Evolutionary conservation across 2,113 vertebrate species (phyloP), one percentile per base, ranked within the genome.

Genomic region (Saccopteryx bilineata): DNA sequence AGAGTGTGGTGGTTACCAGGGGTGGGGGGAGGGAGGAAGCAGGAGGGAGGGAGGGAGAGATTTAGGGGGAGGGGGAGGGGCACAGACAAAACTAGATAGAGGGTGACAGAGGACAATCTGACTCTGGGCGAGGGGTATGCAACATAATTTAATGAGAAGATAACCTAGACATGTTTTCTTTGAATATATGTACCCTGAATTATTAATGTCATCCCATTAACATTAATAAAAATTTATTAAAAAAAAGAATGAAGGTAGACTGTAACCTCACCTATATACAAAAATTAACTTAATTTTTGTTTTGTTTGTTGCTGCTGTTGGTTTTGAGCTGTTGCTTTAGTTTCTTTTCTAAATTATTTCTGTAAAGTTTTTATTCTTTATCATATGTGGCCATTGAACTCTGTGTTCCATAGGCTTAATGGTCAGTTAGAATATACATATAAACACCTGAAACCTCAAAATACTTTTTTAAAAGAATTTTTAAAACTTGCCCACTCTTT

Each of bases 331-430:
- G 12, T 86, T 86, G 14, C 79, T 91, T 96, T 90, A 85, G 26
- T 74, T 69, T 17, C 19, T 91, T 74, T 91, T 72, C 26, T 80
- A 88, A 94, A 72, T 21, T 23, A 72, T 87, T 87, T 86, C 92
- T 63, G 24, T 84, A 21, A 60, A 83, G 50, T 71, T 82, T 94
- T 56, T 92, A 33, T 48, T 87, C 24, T 72, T 87, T 90, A 46
- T 76, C 48, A 58, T 75, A 78, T 56, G 21, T 94, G 76, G 56
- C 17, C 56, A 83, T 50, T 33, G 46, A 93, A 71, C 9, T n/a
- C 26, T 90, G 56, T 78, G 71, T 90, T 93, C 26, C 23, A 19
- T 61, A 87, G 87, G 74, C 24, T 93, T 56, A 82, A 26, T n/a
- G 18, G 28, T 90, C 61, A 95, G 28, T 48, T 89, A 63, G 46